phyloP scores from a whole-genome alignment of 2,797 vertebrate genomes.

The Xiphophorus birchmanni region DNA sequence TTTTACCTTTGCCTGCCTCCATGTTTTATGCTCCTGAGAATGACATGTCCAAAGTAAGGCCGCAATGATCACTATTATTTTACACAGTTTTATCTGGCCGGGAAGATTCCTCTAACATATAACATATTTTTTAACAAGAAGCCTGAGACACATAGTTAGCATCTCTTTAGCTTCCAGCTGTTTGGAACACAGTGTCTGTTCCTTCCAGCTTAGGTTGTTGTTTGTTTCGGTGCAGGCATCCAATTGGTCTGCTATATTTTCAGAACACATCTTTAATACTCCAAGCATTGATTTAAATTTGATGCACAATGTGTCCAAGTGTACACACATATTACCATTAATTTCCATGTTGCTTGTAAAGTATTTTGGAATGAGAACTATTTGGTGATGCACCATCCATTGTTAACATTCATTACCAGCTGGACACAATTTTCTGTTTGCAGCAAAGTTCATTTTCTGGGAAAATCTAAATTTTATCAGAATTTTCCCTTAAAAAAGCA shows the following conservation, averaged over 20 bases:
- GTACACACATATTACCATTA: slow-evolving; percentile 10
- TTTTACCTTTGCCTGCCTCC: slow-evolving; percentile 4
- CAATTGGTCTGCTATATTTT: slow-evolving; percentile 25
- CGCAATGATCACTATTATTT: slow-evolving; percentile 12
- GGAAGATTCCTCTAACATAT: not conserved
- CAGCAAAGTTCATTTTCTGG: not conserved
- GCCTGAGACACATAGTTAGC: slow-evolving; percentile 36
- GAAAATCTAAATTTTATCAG: not conserved
- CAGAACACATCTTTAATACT: slow-evolving; percentile 2
- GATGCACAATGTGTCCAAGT: slow-evolving; percentile 23
- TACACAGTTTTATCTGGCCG: slow-evolving; percentile 8
- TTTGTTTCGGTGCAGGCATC: slow-evolving; percentile 21
- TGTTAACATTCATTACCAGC: not conserved
- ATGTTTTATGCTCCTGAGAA: slow-evolving; percentile 34
- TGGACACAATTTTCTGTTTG: not conserved
- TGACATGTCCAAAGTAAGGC: slow-evolving; percentile 21
- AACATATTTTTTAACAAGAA: slow-evolving; percentile 1
- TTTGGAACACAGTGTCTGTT: slow-evolving; percentile 36
- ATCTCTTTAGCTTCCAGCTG: slow-evolving; percentile 22
- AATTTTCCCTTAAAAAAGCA: not conserved
- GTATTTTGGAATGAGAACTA: slow-evolving; percentile 2
- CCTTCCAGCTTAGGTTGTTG: slow-evolving; percentile 38
- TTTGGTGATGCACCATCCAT: not conserved
- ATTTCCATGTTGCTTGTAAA: not conserved
- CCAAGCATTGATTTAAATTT: slow-evolving; percentile 28